These are phyloP conservation scores for Pristionchus pacificus DNA, from an alignment of 1,140 invertebrate species.

Conservation along the genomic window DNA sequence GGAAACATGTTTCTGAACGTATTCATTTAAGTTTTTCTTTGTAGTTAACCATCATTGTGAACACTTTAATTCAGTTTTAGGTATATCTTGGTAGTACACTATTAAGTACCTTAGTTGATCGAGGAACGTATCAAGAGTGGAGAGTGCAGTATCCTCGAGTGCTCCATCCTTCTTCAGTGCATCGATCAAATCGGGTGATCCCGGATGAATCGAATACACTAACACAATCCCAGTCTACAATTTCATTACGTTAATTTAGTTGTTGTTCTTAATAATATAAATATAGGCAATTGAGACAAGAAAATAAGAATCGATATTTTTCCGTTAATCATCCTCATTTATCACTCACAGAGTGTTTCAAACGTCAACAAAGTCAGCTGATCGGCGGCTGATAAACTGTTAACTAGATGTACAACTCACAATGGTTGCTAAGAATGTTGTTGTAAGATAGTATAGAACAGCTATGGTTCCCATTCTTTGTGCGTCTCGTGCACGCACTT, in stretches of 20 bases:
- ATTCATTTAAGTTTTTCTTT: not conserved
- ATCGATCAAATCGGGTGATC: slow-evolving; percentile 62
- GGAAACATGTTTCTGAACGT: slow-evolving; percentile 56
- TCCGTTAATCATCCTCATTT: no score
- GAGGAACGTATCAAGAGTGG: slow-evolving; percentile 83
- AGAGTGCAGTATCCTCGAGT: slow-evolving; percentile 64
- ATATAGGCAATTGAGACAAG: not conserved
- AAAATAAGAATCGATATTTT: slow-evolving; percentile 1
- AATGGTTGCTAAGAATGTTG: slow-evolving; percentile 80
- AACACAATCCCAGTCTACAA: slow-evolving; percentile 70
- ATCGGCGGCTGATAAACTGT: slow-evolving; percentile 1
- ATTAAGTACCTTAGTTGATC: slow-evolving; percentile 78
- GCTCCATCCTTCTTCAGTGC: slow-evolving; percentile 59
- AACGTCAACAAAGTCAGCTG: slow-evolving; percentile 15
- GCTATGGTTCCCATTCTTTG: slow-evolving; percentile 71
- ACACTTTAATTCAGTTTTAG: not conserved
- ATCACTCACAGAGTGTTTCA: no score
- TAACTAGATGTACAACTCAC: slow-evolving; percentile 61
- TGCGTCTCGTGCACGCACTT: slow-evolving; percentile 50
- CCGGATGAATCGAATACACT: slow-evolving; percentile 78
- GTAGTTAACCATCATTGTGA: no score
- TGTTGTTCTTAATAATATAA: not conserved
- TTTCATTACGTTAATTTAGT: slow-evolving; percentile 54
- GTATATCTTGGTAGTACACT: not conserved
- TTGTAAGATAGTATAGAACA: slow-evolving; percentile 82